Evolutionary conservation across 92 coral and sea anemone species (phyloP), one percentile per base, ranked within the genome.

Genomic region (Hydrozoanthus gracilis): DNA sequence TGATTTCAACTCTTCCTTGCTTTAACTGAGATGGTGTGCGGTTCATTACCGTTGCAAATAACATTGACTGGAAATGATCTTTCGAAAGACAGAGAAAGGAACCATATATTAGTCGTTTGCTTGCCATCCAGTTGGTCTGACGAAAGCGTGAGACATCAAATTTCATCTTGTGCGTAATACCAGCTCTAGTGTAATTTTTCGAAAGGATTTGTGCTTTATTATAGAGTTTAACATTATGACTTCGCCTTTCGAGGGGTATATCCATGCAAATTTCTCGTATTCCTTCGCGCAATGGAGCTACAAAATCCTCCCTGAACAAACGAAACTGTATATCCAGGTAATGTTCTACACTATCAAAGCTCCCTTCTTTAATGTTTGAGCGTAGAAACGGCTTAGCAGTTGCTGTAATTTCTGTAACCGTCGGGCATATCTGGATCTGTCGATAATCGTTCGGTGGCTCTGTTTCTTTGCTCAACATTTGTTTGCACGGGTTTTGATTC

Each of bases 301-400:
- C 89, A 77, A 93, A 95, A 66, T 95, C 98, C 73, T 91, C 98
- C 47, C 98, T 75, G 14, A 92, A 88, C 13, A 95, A 86, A 35
- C 98, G 91, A 64, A 95, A 95, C 85, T 95, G 98, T 8, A 95
- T 94, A 88, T 95, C 98, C 12, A 95, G 95, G 39, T 95, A 95
- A 86, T 92, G 94, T 47, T 91, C 92, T 7, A 83, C 88, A 16
- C 89, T 91, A 4, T 80, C 83, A 48, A 89, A 95, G 44, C 87
- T 79, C n/a, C 98, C 98, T 52, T 84, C 64, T 8, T 71, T 77
- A 16, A 95, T 89, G 79, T 95, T 92, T 72, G 87, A 73, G 2
- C 98, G 91, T 72, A 95, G 66, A 61, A 90, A 94, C 4, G 98
- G 93, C 66, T 79, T 86, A 15, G 88, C 90, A 11, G 82, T 77